phyloP scores from a whole-genome alignment of 1,140 invertebrate species.

The Leptopilina clavipes region DNA sequence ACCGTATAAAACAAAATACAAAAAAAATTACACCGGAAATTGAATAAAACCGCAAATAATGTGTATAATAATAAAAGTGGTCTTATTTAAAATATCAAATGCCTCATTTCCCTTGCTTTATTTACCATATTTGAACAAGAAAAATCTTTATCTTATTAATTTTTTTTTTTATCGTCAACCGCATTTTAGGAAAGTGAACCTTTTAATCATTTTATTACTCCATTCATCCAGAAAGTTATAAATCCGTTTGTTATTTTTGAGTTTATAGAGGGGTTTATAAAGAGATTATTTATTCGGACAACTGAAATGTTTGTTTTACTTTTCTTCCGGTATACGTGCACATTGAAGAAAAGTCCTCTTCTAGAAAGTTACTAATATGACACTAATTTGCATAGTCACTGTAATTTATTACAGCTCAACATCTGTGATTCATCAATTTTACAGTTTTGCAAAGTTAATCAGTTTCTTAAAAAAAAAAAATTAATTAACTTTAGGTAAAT shows the following conservation, averaged over 20 bases:
- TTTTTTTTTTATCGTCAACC: no score
- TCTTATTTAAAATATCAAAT: background rate
- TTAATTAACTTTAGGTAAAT: background rate
- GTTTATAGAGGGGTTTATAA: no score
- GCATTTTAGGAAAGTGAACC: background rate
- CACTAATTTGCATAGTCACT: background rate
- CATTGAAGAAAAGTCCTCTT: background rate
- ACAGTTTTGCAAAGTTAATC: background rate
- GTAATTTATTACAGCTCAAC: background rate
- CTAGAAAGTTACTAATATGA: background rate
- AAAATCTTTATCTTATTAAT: background rate
- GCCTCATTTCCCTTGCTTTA: slow-evolving; percentile 18
- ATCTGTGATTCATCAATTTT: background rate
- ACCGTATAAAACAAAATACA: no score
- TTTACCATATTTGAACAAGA: background rate
- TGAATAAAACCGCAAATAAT: background rate
- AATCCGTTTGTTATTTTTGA: background rate
- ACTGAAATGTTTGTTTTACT: background rate
- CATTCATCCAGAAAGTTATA: slow-evolving; percentile 6
- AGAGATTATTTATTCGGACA: background rate
- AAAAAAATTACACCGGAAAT: background rate
- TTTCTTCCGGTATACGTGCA: background rate
- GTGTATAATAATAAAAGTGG: background rate
- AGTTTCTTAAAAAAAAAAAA: background rate
- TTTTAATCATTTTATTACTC: background rate